Evolutionary conservation across 2,888 invertebrate genomes (phyloP).

Genomic region (Cheilosia grossa): DNA sequence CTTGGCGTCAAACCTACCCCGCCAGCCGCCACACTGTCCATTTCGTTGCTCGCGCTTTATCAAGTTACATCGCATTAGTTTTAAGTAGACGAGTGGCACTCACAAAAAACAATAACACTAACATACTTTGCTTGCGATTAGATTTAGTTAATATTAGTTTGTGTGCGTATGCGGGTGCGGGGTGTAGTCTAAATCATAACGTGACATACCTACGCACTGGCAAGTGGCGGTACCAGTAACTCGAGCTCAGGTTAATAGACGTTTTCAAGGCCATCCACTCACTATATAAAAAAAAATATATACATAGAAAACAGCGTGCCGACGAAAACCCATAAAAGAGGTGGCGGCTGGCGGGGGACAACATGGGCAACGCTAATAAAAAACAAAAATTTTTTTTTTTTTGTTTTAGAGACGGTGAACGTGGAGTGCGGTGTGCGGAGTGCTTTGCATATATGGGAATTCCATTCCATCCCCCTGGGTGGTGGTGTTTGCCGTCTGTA

Average conservation of each 20-base stretch:
- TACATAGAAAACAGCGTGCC: slow-evolving; percentile 13
- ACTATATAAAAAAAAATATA: slow-evolving; percentile 28
- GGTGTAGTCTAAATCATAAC: slow-evolving; percentile 40
- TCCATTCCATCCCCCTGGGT: slow-evolving; percentile 1
- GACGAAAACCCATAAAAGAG: slow-evolving; percentile 13
- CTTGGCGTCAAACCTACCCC: neutral
- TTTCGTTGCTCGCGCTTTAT: neutral
- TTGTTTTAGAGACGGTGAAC: neutral
- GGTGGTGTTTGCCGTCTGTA: neutral
- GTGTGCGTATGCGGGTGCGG: neutral
- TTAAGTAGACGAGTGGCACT: neutral
- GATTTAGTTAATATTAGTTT: neutral
- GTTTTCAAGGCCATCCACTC: slow-evolving; percentile 61
- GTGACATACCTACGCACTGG: neutral
- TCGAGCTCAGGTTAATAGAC: slow-evolving; percentile 56
- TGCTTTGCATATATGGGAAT: slow-evolving; percentile 15
- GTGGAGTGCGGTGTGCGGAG: neutral
- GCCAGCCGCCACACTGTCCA: neutral
- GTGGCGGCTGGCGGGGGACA: neutral
- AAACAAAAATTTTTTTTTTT: too few relatives aligned
- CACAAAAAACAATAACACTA: too few relatives aligned
- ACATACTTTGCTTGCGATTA: neutral
- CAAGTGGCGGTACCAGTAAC: slow-evolving; percentile 21
- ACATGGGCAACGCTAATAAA: neutral
- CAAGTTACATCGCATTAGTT: slow-evolving; percentile 15